Evolutionary conservation across 2,797 vertebrate genomes (phyloP).

Genomic region (Champsocephalus gunnari): DNA sequence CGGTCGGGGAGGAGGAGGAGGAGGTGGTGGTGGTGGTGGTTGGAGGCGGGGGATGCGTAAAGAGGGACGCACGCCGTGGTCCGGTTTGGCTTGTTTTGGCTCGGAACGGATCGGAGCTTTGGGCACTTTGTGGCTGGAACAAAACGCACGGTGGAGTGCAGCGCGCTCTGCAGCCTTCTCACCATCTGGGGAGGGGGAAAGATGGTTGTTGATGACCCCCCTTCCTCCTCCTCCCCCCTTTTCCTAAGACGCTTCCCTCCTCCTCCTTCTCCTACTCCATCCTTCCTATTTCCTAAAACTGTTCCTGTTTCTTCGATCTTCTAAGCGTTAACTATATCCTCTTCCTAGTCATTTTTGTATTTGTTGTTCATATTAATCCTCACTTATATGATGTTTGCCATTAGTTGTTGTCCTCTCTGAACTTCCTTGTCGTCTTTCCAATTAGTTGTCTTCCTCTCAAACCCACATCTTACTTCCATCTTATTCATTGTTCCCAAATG

Average conservation of each 20-base stretch:
- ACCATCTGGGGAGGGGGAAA: conserved; percentile 53
- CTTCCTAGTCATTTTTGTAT: no score
- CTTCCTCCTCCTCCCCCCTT: conserved; percentile 28
- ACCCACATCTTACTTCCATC: neutral
- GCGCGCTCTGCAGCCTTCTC: conserved; percentile 72
- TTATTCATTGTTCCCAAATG: no score
- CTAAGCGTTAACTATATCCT: no score
- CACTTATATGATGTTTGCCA: no score
- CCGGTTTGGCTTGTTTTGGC: conserved; percentile 36
- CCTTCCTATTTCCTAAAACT: neutral
- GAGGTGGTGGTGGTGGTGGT: conserved; percentile 13
- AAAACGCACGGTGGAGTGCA: conserved; percentile 60
- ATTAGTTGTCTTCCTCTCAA: no score
- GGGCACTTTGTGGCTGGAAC: conserved; percentile 60
- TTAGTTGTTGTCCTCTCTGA: no score
- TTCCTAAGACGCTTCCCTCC: conserved; percentile 22
- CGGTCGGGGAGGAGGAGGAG: conserved; percentile 35
- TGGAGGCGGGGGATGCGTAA: neutral
- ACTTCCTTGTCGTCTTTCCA: no score
- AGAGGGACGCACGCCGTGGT: conserved; percentile 45
- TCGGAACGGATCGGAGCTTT: conserved; percentile 54
- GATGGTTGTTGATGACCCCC: conserved; percentile 55
- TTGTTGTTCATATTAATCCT: no score
- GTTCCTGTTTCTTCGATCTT: no score
- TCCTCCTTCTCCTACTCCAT: conserved; percentile 13